Evolutionary conservation across 2,888 invertebrate genomes (phyloP).

Genomic region (Neoitamus cyanurus): DNA sequence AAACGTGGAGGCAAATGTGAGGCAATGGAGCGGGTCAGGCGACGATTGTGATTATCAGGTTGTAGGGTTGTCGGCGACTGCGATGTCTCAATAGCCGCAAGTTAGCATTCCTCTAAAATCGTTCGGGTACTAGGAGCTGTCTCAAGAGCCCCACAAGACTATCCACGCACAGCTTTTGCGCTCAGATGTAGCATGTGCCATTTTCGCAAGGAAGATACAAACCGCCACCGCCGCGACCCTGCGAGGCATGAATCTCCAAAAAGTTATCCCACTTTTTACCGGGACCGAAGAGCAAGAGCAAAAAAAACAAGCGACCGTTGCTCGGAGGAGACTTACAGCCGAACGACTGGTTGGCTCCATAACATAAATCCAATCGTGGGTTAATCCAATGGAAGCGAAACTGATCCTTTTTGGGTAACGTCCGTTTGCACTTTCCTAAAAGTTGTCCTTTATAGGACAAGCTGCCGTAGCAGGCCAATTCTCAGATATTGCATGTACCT

Average conservation of each 20-base stretch:
- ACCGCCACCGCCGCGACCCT: neutral
- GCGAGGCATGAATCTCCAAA: neutral
- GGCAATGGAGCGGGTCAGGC: neutral
- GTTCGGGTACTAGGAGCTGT: neutral
- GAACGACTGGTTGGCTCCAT: constrained; percentile 27
- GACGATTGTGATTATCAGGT: neutral
- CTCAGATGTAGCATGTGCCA: neutral
- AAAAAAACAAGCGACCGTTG: neutral
- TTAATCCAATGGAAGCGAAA: constrained; percentile 41
- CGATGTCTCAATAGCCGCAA: constrained; percentile 7
- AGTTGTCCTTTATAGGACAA: neutral
- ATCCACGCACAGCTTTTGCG: neutral
- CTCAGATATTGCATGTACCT: constrained; percentile 15
- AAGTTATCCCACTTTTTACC: neutral
- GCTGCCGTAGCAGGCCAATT: neutral
- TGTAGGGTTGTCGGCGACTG: neutral
- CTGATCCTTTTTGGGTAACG: constrained; percentile 48
- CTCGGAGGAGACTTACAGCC: neutral
- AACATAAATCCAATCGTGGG: constrained; percentile 23
- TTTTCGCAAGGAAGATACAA: neutral
- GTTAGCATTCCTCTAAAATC: neutral
- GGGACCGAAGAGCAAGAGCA: neutral
- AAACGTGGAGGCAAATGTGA: neutral
- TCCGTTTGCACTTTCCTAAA: constrained; percentile 48
- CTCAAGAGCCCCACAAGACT: neutral